Percentiles rank a stretch among this genome's conserved stretches.
These are phyloP conservation scores for Papilio helenus DNA, from an alignment of 1,140 invertebrate genomes.

Conservation along the genomic window DNA sequence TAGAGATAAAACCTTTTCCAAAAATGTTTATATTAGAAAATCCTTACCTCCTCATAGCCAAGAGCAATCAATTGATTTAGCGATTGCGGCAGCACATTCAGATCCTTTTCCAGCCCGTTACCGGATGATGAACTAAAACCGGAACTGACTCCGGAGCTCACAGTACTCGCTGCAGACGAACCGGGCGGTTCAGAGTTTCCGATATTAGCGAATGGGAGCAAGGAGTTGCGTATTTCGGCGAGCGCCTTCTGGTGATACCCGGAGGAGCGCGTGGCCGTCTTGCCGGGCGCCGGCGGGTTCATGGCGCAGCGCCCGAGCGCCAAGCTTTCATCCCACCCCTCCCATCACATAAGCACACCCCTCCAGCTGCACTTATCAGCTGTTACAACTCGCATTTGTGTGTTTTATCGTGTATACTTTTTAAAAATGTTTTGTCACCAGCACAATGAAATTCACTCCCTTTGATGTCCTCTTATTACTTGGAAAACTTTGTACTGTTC, in stretches of 20 bases:
- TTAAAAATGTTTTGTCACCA: constrained; percentile 35
- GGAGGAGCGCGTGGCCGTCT: constrained; percentile 89
- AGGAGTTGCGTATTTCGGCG: constrained; percentile 92
- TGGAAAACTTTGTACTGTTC: constrained; percentile 40
- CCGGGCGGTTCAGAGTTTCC: constrained; percentile 84
- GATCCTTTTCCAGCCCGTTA: constrained; percentile 85
- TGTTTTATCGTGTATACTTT: constrained; percentile 49
- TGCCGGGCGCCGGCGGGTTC: constrained; percentile 86
- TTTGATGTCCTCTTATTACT: constrained; percentile 38
- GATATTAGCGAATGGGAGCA: constrained; percentile 92
- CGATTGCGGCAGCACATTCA: constrained; percentile 83
- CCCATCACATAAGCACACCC: constrained; percentile 74
- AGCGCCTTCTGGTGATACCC: constrained; percentile 94
- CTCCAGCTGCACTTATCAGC: constrained; percentile 59
- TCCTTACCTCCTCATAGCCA: constrained; percentile 87
- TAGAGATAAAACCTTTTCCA: too few species aligned
- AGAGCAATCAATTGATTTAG: constrained; percentile 85
- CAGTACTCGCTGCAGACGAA: constrained; percentile 90
- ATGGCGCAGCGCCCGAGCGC: constrained; percentile 84
- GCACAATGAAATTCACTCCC: constrained; percentile 42
- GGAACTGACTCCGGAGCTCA: constrained; percentile 86
- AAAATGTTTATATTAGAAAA: background rate
- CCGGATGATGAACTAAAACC: constrained; percentile 84
- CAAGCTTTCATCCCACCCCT: constrained; percentile 79
- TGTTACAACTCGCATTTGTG: constrained; percentile 65